Conservation (phyloP, 2,113 vertebrate species). For the Engraulis encrasicolus region DNA sequence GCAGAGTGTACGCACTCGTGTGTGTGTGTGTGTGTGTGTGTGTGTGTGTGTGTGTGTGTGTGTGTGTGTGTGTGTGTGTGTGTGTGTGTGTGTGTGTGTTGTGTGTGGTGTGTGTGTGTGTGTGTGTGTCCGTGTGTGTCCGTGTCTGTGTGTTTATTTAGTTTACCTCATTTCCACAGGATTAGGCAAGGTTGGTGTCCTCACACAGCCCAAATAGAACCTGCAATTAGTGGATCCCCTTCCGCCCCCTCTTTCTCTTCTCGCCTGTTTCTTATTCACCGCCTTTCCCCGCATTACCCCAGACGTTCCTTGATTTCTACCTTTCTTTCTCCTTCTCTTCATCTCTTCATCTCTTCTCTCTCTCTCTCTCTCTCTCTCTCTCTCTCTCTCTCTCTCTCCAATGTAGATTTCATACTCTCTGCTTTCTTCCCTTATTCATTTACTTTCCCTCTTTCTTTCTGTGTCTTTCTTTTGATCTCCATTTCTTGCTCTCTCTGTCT, state of each 20-base stretch:
- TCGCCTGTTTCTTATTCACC: neutral
- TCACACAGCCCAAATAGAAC: constrained; percentile 43
- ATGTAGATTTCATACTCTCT: too few species aligned
- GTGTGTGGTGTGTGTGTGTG: neutral
- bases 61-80: neutral
- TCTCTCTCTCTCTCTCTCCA: neutral
- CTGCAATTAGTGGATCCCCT: constrained; percentile 37
- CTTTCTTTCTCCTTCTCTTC: neutral
- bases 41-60: too few species aligned
- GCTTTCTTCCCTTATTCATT: neutral
- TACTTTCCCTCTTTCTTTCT: neutral
- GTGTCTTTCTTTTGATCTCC: neutral
- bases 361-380: neutral
- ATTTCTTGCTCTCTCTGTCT: neutral
- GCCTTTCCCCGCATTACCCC: neutral
- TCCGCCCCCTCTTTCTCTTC: too few species aligned
- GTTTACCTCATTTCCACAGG: too few species aligned
- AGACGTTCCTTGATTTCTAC: neutral
- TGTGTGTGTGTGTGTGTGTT: neutral
- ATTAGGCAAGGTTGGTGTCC: constrained; percentile 30
- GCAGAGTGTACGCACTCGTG: too few species aligned
- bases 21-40: too few species aligned
- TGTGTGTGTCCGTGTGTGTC: neutral
- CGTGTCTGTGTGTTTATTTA: neutral
- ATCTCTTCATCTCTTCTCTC: neutral